Evolutionary conservation across 2,113 vertebrate species (phyloP).

Genomic region (Micronisus gabar): DNA sequence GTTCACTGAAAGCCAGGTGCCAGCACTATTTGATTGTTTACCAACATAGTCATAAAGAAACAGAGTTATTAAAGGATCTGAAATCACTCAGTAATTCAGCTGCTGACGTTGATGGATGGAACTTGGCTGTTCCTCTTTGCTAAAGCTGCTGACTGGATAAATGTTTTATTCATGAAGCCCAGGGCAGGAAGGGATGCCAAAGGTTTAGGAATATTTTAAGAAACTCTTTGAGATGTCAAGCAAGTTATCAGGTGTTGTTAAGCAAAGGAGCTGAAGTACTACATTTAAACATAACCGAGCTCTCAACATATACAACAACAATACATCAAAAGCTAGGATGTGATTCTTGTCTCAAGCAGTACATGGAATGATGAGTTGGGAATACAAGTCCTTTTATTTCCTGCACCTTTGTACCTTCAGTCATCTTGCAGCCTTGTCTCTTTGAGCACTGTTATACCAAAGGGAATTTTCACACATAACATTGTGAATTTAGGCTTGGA

Average conservation of each 20-base stretch:
- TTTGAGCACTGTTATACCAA: neutral
- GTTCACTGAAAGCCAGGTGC: conserved; percentile 49
- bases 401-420: neutral
- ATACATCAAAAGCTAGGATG: conserved; percentile 41
- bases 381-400: neutral
- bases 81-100: conserved; percentile 75
- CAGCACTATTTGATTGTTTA: conserved; percentile 71
- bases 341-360: neutral
- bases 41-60: conserved; percentile 71
- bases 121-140: conserved; percentile 78
- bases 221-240: conserved; percentile 82
- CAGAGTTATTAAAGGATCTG: conserved; percentile 74
- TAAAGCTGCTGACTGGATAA: conserved; percentile 86
- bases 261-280: conserved; percentile 74
- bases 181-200: conserved; percentile 82
- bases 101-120: conserved; percentile 87
- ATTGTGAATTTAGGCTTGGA: neutral
- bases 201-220: conserved; percentile 91
- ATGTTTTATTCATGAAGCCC: conserved; percentile 90
- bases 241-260: conserved; percentile 81
- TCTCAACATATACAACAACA: conserved; percentile 22
- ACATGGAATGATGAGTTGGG: neutral
- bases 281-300: conserved; percentile 57
- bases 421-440: conserved; percentile 2
- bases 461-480: neutral